Evolutionary conservation across 2,888 invertebrate species (phyloP).

Genomic region (Scaptomyza cyrtandrae): DNA sequence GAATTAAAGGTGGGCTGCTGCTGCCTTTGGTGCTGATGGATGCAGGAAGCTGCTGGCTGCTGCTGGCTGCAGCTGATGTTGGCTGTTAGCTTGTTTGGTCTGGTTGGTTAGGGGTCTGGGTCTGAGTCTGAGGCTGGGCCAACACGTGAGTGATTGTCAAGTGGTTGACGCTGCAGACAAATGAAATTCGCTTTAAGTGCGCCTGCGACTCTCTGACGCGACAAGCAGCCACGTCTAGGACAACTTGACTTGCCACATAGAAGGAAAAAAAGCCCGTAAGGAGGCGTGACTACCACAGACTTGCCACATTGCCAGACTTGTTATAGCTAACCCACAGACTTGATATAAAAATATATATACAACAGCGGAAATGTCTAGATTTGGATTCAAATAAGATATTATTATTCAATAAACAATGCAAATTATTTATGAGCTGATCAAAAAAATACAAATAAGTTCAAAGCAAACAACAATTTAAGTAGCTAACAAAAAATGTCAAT

Average conservation of each 20-base stretch:
- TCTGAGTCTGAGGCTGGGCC: conserved; percentile 42
- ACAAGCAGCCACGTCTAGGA: conserved; percentile 52
- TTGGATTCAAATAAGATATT: too few species aligned
- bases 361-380: too few species aligned
- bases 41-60: conserved; percentile 56
- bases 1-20: conserved; percentile 19
- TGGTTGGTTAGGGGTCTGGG: conserved; percentile 17
- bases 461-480: neutral
- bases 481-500: too few species aligned
- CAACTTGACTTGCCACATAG: conserved; percentile 66
- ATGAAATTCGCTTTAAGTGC: conserved; percentile 81
- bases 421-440: too few species aligned
- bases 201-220: conserved; percentile 54
- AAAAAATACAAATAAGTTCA: neutral
- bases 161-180: conserved; percentile 80
- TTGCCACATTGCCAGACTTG: conserved; percentile 21
- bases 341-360: neutral
- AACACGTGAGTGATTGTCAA: conserved; percentile 80
- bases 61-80: conserved; percentile 26
- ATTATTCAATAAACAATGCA: neutral
- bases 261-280: conserved; percentile 29
- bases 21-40: conserved; percentile 25
- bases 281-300: conserved; percentile 65
- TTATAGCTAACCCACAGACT: conserved; percentile 11
- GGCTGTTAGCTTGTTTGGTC: conserved; percentile 17